Evolutionary conservation across 1,140 invertebrate species (phyloP).

Genomic region (Vanessa tameamea): DNA sequence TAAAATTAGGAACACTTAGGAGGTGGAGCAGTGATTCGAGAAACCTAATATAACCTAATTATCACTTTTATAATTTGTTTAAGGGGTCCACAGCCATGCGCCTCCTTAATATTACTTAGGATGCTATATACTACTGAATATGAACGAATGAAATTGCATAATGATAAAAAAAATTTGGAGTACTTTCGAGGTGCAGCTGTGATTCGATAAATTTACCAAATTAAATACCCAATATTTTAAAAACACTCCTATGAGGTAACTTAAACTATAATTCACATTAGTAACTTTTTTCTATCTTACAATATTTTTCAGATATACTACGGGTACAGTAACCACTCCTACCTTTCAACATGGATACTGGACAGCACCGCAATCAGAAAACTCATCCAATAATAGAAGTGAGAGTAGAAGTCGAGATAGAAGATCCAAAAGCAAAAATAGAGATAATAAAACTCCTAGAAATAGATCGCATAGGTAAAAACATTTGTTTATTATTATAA

Average conservation of each 20-base stretch:
- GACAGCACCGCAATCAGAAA: constrained; percentile 63
- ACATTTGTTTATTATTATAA: not conserved
- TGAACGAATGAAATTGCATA: no score
- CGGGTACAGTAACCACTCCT: constrained; percentile 51
- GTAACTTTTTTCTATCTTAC: not conserved
- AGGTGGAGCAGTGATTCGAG: no score
- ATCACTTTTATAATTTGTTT: no score
- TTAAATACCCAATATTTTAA: no score
- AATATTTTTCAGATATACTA: constrained; percentile 58
- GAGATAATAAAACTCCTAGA: constrained; percentile 58
- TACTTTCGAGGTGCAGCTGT: no score
- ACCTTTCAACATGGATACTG: constrained; percentile 76
- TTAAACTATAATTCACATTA: not conserved
- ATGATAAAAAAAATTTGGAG: no score
- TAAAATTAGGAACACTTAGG: no score
- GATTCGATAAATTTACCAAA: no score
- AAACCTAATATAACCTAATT: no score
- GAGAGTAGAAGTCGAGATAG: constrained; percentile 55
- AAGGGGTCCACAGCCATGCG: no score
- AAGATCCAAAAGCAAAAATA: constrained; percentile 67
- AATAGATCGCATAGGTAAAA: constrained; percentile 57
- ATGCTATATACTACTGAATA: no score
- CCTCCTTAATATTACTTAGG: no score
- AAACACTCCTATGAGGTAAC: not conserved
- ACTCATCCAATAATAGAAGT: constrained; percentile 40